Base-by-base conservation (phyloP, 2,113 vertebrate genomes). In the Columba janthina region DNA sequence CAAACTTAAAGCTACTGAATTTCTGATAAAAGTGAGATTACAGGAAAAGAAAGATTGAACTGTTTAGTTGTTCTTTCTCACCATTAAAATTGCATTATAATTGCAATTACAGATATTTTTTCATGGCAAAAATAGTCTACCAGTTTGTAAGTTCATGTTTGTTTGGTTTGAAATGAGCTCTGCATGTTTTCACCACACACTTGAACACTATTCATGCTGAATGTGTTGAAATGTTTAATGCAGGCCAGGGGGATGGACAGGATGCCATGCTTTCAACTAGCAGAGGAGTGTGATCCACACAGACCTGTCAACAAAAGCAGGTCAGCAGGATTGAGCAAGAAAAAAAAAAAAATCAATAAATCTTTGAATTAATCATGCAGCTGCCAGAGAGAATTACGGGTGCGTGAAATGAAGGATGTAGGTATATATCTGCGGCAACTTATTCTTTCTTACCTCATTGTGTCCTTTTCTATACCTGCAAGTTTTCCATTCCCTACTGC, bases 301-400 rank as follows among this genome's bases (percentile, higher is more conserved):
- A 95, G 70, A 91, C 96, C 97, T 96, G 97, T 97, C 97, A 98
- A 98, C 97, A 97, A 97, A 98, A 98, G 96, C 97, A 98, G 97
- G 98, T 97, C 98, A 98, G 94, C 82, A 85, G 96, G 95, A 97
- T 71, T 89, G 81, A 95, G 93, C 88, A 95, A 97, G 91, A 53
- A 96, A 97, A 87, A 80, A 97, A 97, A 97, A 97, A 96, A 98
- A 99, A 99, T 98, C 99, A 98, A 99, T 99, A 98, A 95, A 97
- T 98, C 98, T 98, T 97, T 99, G 98, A 98, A 99, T 99, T 98
- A 98, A 98, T 99, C 98, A 98, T 97, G 96, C 85, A 79, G 97
- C 98, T 98, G 97, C 98, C 98, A 98, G 94, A 94, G 96, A 97
- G 98, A 98, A 98, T 98, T 98, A 98, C 97, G 98, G 98, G 97